Base-by-base conservation (phyloP, 1,140 invertebrate genomes). In the Pseudomyrmex cubaensis region DNA sequence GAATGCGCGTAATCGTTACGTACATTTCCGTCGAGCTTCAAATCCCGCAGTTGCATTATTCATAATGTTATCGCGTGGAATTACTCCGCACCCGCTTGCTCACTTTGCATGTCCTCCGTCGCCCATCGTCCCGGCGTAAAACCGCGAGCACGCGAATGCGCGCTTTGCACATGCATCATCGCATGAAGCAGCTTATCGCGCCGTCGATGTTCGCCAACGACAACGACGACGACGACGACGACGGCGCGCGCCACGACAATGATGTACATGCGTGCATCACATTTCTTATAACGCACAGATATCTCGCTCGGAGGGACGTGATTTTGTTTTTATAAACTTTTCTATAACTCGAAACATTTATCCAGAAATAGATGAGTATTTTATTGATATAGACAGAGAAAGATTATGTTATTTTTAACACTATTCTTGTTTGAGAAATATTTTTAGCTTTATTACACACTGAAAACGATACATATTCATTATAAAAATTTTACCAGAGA, bases 1-100 rank as follows among this genome's bases (percentile, higher is more conserved):
- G 66, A 80, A 80, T 72, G 76, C 61, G 72, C 77, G 69, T 64
- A 69, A 67, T 48, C 77, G 64, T 82, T 74, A 74, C 64, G 50
- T 80, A 77, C 75, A 80, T 80, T 84, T 80, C 76, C 66, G 83
- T 46, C 57, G 64, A 57, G 75, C 66, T 80, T 70, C 67, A 62
- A 70, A 78, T 84, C 82, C 73, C 46, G 22, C 25, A 15, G 44
- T 48, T 85, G 75, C 84, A 85, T 85, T 86, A 86, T 63, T 85
- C 84, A 52, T 82, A 82, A 86, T 76, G 56, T 54, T 84, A 72
- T 82, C 69, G 76, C 62, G 84, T 22, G 62, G 70, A 73, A 56
- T 85, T 74, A 66, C 63, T 72, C 54, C 66, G 66, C 57, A 17
- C 64, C 46, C 52, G 76, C 56, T 57, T 48, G 66, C 54, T 80